Conservation (phyloP, 2,888 invertebrate genomes). For the Plagodis pulveraria region DNA sequence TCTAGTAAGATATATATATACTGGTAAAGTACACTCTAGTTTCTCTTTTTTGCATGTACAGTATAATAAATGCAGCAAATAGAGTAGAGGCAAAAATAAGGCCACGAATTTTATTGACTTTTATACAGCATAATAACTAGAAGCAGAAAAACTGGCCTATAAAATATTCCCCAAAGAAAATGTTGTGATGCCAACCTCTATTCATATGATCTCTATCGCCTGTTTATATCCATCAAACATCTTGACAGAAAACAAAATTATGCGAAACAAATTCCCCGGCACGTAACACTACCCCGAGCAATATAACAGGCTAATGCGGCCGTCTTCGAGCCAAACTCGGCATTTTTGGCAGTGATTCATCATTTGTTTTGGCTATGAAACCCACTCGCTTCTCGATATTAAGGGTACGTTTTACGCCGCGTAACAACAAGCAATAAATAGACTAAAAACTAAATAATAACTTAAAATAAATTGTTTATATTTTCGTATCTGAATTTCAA, state of each 20-base stretch:
- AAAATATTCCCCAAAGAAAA: neutral
- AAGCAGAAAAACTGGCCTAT: too few relatives aligned
- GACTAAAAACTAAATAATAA: neutral
- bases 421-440: neutral
- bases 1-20: too few relatives aligned
- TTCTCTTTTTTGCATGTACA: too few relatives aligned
- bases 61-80: too few relatives aligned
- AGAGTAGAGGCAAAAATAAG: too few relatives aligned
- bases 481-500: too few relatives aligned
- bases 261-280: constrained; percentile 31
- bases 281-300: constrained; percentile 38
- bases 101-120: too few relatives aligned
- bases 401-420: constrained; percentile 27
- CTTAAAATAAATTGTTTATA: neutral
- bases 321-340: constrained; percentile 44
- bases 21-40: too few relatives aligned
- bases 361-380: constrained; percentile 82
- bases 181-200: neutral
- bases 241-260: constrained; percentile 29
- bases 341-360: constrained; percentile 80
- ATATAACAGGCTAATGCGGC: constrained; percentile 45
- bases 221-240: constrained; percentile 10
- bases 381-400: constrained; percentile 44
- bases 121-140: too few relatives aligned
- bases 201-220: neutral